Evolutionary conservation across 2,113 vertebrate genomes (phyloP), one percentile per base, ranked within the genome.

Genomic region (Pampusana beccarii): DNA sequence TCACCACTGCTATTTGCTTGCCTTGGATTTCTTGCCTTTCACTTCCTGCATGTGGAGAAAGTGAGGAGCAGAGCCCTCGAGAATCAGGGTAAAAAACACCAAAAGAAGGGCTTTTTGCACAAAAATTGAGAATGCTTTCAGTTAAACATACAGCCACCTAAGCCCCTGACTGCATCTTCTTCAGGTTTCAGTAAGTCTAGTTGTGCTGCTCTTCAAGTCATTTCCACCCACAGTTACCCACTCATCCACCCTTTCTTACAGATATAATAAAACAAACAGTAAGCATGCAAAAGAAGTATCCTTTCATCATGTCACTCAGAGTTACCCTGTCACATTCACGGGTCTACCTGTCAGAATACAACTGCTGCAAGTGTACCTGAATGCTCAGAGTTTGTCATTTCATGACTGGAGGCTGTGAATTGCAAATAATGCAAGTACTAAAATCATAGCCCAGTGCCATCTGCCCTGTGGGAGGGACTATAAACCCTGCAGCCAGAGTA

Each of bases 341-440:
- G 88, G 66, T 70, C 85, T 96, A 73, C 61, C 92, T 98, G 92
- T 92, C 97, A 98, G 96, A 72, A 64, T 89, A 79, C 95, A 97
- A 94, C 96, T 95, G 95, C 89, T 97, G 56, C 64, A 20, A 84
- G 79, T 97, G 89, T 91, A 97, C 95, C 94, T 97, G 81, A 90
- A 86, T 80, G 94, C 92, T 96, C 83, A 87, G 67, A 95, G 66
- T 84, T 93, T 96, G 91, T 96, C 92, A 96, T 96, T 97, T 96
- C 93, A 80, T 97, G 95, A 97, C 95, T 95, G 81, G 62, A 92
- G 93, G 86, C 94, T 97, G 94, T 95, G 95, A 98, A 94, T 93
- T 96, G 94, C 95, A 97, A 97, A 97, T 97, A 92, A 85, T 64
- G 65, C 81, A 82, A 94, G 90, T 73, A 77, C 80, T 81, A 95